phyloP scores from a whole-genome alignment of 2,888 invertebrate genomes.

The Nycteola revayana region DNA sequence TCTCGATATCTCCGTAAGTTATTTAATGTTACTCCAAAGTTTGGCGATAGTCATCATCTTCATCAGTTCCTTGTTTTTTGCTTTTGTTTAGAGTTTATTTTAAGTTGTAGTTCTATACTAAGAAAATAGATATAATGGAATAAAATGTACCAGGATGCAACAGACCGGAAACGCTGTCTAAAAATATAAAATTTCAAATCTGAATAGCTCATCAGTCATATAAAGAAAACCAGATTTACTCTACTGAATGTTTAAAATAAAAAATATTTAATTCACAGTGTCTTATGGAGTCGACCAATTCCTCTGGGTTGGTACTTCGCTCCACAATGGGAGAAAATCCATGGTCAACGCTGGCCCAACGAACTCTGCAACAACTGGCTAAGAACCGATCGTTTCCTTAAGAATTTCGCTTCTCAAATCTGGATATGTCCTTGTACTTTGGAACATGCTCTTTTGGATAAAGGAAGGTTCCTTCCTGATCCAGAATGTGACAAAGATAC shows the following conservation, averaged over 20 bases:
- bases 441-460: constrained; percentile 94
- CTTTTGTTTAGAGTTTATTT: too few relatives aligned
- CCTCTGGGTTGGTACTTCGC: constrained; percentile 96
- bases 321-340: constrained; percentile 91
- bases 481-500: constrained; percentile 95
- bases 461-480: constrained; percentile 96
- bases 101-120: too few relatives aligned
- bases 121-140: too few relatives aligned
- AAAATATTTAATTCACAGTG: constrained; percentile 55
- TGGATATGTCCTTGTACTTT: constrained; percentile 95
- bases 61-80: too few relatives aligned
- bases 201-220: too few relatives aligned
- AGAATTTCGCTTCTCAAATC: constrained; percentile 92
- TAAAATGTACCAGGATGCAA: too few relatives aligned
- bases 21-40: too few relatives aligned
- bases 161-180: too few relatives aligned
- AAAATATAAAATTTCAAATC: too few relatives aligned
- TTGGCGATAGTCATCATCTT: too few relatives aligned
- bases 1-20: constrained; percentile 88
- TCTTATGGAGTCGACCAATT: constrained; percentile 95
- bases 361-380: constrained; percentile 95
- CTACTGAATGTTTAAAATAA: too few relatives aligned
- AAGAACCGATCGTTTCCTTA: constrained; percentile 89
- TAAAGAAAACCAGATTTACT: too few relatives aligned
- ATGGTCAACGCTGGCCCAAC: constrained; percentile 92